Conservation (phyloP, 2,797 vertebrate genomes). For the Coregonus ussuriensis region DNA sequence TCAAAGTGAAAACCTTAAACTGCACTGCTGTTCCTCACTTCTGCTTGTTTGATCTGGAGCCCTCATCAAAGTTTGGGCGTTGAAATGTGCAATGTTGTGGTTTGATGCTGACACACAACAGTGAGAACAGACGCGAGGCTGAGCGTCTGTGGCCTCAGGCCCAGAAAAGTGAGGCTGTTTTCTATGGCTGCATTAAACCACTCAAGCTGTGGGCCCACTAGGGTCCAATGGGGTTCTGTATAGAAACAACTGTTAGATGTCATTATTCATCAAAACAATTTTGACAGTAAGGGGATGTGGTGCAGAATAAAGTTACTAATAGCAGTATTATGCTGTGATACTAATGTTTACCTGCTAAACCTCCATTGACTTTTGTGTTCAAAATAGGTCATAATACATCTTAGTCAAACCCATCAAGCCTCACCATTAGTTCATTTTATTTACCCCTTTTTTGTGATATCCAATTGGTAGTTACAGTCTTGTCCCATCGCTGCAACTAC, state of each 20-base stretch:
- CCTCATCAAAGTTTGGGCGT: slow-evolving; percentile 35
- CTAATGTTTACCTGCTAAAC: background rate
- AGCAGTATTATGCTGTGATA: background rate
- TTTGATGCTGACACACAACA: slow-evolving; percentile 20
- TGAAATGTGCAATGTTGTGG: slow-evolving; percentile 6
- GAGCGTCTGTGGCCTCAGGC: slow-evolving; percentile 26
- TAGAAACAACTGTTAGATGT: background rate
- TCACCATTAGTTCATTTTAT: background rate
- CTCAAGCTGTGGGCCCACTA: background rate
- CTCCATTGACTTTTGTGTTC: background rate
- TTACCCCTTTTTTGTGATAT: too few species aligned
- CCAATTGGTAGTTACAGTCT: too few species aligned
- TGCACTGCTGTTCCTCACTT: slow-evolving; percentile 31
- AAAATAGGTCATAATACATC: background rate
- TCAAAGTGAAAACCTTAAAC: slow-evolving; percentile 19
- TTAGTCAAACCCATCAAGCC: background rate
- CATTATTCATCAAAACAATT: background rate
- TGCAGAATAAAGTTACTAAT: background rate
- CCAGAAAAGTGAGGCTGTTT: slow-evolving; percentile 6
- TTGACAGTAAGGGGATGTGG: background rate
- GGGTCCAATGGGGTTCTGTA: background rate
- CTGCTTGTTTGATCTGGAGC: slow-evolving; percentile 36
- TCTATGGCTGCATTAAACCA: background rate
- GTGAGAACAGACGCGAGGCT: slow-evolving; percentile 33
- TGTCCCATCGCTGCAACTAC: too few species aligned